phyloP scores from a whole-genome alignment of 2,888 invertebrate genomes.

The Cephus spinipes region DNA sequence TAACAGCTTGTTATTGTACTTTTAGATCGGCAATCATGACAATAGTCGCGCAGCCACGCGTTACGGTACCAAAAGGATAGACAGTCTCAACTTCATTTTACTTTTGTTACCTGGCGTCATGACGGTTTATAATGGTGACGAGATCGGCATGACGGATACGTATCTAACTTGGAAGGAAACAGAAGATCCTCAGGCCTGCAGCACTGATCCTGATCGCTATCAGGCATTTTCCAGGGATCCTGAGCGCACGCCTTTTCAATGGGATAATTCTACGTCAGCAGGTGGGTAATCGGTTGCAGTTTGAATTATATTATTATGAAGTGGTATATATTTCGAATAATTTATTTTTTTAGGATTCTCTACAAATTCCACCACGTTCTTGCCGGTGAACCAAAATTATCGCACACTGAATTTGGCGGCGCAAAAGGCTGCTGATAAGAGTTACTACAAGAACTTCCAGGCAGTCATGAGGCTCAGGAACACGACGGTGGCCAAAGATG shows the following conservation, averaged over 20 bases:
- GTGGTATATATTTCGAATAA: no score
- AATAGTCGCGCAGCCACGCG: constrained; percentile 78
- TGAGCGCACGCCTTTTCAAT: constrained; percentile 76
- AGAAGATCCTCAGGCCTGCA: constrained; percentile 74
- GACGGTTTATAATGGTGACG: no score
- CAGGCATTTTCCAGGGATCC: constrained; percentile 73
- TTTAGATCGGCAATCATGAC: constrained; percentile 84
- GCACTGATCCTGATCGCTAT: constrained; percentile 73
- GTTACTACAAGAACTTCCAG: constrained; percentile 76
- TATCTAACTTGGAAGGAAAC: constrained; percentile 74
- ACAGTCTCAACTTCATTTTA: constrained; percentile 6
- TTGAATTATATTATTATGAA: no score
- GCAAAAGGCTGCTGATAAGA: constrained; percentile 66
- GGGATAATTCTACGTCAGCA: constrained; percentile 71
- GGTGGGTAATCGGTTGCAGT: no score
- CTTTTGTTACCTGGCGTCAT: constrained; percentile 9
- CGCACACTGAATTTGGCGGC: constrained; percentile 70
- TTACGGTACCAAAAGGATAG: constrained; percentile 79
- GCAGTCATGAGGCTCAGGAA: constrained; percentile 70
- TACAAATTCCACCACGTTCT: constrained; percentile 72
- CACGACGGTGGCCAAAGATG: constrained; percentile 62
- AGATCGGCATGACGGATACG: constrained; percentile 11
- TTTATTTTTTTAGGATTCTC: constrained; percentile 69
- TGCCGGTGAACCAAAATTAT: constrained; percentile 77
- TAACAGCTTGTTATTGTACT: constrained; percentile 14